Percentiles rank a stretch among this genome's conserved stretches.
These are phyloP conservation scores for Drosophila bocki DNA, from an alignment of 1,140 invertebrate genomes.

Conservation along the genomic window DNA sequence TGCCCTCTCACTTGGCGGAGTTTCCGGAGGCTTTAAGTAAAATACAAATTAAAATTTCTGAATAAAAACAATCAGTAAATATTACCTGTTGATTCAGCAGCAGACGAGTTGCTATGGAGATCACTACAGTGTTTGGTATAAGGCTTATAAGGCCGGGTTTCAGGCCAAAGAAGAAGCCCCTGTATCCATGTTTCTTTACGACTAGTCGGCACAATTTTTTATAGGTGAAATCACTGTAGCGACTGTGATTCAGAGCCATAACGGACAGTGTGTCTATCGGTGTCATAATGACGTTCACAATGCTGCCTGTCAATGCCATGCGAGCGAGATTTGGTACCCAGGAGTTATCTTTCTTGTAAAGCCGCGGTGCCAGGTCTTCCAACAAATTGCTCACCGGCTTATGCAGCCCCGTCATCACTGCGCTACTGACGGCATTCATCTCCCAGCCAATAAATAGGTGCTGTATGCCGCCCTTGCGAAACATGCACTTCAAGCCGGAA, in stretches of 20 bases:
- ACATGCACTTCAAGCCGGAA: slow-evolving; percentile 26
- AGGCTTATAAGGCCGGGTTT: slow-evolving; percentile 11
- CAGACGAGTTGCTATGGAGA: slow-evolving; percentile 2
- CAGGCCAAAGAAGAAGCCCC: slow-evolving; percentile 31
- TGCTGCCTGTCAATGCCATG: slow-evolving; percentile 2
- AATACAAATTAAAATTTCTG: slow-evolving; percentile 23
- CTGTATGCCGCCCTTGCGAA: slow-evolving; percentile 8
- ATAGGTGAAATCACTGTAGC: not conserved
- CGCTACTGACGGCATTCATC: slow-evolving; percentile 17
- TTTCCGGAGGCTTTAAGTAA: slow-evolving; percentile 29
- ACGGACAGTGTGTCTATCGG: slow-evolving; percentile 27
- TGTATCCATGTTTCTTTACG: slow-evolving; percentile 20
- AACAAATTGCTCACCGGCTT: slow-evolving; percentile 11
- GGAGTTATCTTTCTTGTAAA: not conserved
- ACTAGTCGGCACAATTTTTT: not conserved
- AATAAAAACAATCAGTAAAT: slow-evolving; percentile 10
- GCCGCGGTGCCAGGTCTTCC: not conserved
- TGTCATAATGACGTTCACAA: slow-evolving; percentile 24
- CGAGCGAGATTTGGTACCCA: slow-evolving; percentile 10
- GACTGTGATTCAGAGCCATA: slow-evolving; percentile 8
- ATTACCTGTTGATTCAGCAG: not conserved
- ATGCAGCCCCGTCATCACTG: slow-evolving; percentile 6
- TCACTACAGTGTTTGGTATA: slow-evolving; percentile 7
- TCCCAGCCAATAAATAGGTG: slow-evolving; percentile 29
- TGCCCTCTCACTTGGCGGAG: slow-evolving; percentile 7